A percentile compares a stretch with the other conserved stretches of the same genome.
Conservation (phyloP, 2,113 vertebrate species). For the Calypte anna region DNA sequence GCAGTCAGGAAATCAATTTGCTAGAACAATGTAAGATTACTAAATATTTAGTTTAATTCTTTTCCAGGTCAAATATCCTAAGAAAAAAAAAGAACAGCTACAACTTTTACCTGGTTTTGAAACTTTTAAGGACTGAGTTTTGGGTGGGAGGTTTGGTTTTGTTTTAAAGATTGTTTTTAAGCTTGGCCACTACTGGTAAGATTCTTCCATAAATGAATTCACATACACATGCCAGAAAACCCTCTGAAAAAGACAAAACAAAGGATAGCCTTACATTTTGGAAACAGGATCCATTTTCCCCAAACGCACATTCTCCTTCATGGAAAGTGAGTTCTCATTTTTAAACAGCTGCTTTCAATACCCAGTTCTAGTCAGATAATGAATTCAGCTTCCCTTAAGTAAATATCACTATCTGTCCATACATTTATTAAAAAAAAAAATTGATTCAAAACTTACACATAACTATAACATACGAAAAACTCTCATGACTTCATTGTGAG, state of each 20-base stretch:
- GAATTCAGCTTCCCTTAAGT: constrained; percentile 55
- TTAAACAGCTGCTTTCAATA: constrained; percentile 64
- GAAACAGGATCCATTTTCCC: constrained; percentile 10
- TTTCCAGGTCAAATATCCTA: background rate
- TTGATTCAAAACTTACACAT: background rate
- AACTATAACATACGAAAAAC: background rate
- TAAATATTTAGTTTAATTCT: background rate
- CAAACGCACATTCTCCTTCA: constrained; percentile 48
- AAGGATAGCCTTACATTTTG: background rate
- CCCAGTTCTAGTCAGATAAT: constrained; percentile 47
- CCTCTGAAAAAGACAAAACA: background rate
- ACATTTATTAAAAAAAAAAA: constrained; percentile 24
- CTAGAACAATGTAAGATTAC: background rate
- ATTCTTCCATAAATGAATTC: background rate
- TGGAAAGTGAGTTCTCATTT: constrained; percentile 30
- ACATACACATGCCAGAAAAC: background rate
- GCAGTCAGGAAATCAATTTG: background rate
- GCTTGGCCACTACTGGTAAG: background rate
- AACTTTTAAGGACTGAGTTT: background rate
- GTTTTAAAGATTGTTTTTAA: background rate
- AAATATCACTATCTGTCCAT: constrained; percentile 69
- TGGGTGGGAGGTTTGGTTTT: background rate
- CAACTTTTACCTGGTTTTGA: background rate
- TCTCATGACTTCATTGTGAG: background rate
- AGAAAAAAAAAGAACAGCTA: background rate